Evolutionary conservation across 2,888 invertebrate genomes (phyloP), one percentile per base, ranked within the genome.

Genomic region (Zaprionus obscuricornis): DNA sequence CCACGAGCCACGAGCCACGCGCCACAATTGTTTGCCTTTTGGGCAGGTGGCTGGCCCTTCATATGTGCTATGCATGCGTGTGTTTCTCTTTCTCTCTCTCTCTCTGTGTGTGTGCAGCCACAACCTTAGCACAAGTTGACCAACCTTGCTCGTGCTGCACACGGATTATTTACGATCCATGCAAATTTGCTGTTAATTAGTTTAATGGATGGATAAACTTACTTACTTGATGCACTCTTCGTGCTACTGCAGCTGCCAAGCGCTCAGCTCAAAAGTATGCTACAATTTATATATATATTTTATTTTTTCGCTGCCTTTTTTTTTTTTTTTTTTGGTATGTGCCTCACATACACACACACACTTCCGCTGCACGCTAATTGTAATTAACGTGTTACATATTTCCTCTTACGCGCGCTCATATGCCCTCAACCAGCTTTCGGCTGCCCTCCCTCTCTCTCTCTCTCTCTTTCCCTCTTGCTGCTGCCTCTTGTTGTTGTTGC

Each of bases 131-230:
- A 20, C 60, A 70, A 60, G 62, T 40, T 43, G 50, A 22, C 31
- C 6, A 26, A 62, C 50, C 50, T 56, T 52, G 64, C 16, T 47
- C 57, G 24, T 29, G 42, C 66, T 57, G 63, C 58, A 46, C 73
- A 60, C 66, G 74, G 79, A 86, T 84, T 86, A 86, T 84, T 84
- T 84, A 85, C 85, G 82, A 84, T 84, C 85, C 86, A 79, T 79
- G 87, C 84, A 86, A 85, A 85, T 85, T 86, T 79, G 74, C 81
- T 85, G 85, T 86, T 85, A 85, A 85, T 85, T 86, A 85, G 87
- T 86, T 86, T 83, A 86, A 85, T 85, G 87, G 84, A 85, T 85
- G 87, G 77, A 85, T 86, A 86, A 86, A 86, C 84, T 71, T 67
- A 86, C 84, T 71, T 67, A 63, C 76, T 68, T 81, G 84, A 81